Conservation (phyloP, 2,888 invertebrate genomes). For the Cephus rjabovi region DNA sequence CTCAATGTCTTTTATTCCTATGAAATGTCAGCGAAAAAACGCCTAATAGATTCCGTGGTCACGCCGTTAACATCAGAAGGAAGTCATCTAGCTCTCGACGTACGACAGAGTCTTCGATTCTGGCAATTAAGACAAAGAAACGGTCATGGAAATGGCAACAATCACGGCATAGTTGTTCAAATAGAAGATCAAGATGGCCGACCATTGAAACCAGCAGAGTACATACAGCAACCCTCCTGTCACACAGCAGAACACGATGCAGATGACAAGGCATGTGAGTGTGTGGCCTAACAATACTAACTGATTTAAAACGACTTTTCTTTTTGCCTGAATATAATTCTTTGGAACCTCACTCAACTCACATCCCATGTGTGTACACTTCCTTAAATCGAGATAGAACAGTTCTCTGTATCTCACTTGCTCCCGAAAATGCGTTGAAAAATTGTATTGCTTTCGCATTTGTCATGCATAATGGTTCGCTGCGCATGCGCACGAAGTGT, state of each 20-base stretch:
- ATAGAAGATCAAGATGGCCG: constrained; percentile 73
- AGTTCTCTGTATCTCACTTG: too few species aligned
- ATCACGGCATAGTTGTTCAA: constrained; percentile 69
- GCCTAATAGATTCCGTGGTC: constrained; percentile 60
- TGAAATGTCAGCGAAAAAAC: constrained; percentile 51
- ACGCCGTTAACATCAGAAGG: constrained; percentile 52
- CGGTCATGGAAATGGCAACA: constrained; percentile 48
- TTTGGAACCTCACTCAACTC: background rate
- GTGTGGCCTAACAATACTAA: constrained; percentile 66
- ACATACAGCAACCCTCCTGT: constrained; percentile 66
- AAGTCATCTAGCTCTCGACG: constrained; percentile 57
- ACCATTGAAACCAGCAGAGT: constrained; percentile 67
- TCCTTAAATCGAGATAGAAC: background rate
- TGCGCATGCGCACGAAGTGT: background rate
- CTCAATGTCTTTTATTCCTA: background rate
- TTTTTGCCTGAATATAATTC: background rate
- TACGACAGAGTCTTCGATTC: constrained; percentile 53
- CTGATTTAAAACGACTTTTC: constrained; percentile 26
- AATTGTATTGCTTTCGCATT: background rate
- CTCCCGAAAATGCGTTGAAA: background rate
- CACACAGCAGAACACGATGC: constrained; percentile 40
- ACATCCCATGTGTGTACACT: background rate
- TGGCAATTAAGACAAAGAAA: constrained; percentile 50
- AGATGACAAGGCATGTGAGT: constrained; percentile 67
- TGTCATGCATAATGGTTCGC: background rate